Base-by-base conservation (phyloP, 2,113 vertebrate species). In the Brienomyrus longianalis region DNA sequence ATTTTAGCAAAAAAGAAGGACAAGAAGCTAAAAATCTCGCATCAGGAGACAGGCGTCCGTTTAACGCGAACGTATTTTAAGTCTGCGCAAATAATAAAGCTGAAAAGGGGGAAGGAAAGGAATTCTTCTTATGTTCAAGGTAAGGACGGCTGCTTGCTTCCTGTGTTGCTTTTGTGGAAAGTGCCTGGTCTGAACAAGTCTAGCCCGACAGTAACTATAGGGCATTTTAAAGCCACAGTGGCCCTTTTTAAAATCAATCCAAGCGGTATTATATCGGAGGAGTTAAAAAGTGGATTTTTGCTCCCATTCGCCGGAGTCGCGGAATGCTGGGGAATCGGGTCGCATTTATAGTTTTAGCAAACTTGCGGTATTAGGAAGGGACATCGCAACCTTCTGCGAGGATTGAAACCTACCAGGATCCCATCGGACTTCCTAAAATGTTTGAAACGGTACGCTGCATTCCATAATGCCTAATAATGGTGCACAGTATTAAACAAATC, bases 101-200 rank as follows among this genome's bases (percentile, higher is more conserved):
- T 83, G 56, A 47, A 88, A 91, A 86, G 86, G 51, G 70, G 54
- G 59, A 89, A 91, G 77, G 56, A 91, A 85, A 90, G 84, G 90
- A 87, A 88, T 90, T 89, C 95, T 54, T 92, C 62, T 94, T 1
- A 95, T 92, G 94, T 95, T 93, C 92, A 93, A 96, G 96, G 96
- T 97, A 95, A 95, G 95, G 85, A 59, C 74, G 19, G 0, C 43
- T 6, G 85, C 13, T 47, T 23, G 83, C 45, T 84, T 86, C 88
- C 87, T 90, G 85, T 90, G 90, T 88, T 90, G 89, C 88, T 90
- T 90, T 90, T 90, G 89, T 91, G 89, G 90, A 92, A 91, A 92
- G 90, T 92, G 90, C 87, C 62, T 90, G 80, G 84, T 91, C 88
- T 90, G 66, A 90, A 89, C 92, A 91, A 52, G 80, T 89, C 91